A percentile compares a stretch with the other conserved stretches of the same genome.
phyloP scores from a whole-genome alignment of 2,113 vertebrate species.

The Agelaius phoeniceus region DNA sequence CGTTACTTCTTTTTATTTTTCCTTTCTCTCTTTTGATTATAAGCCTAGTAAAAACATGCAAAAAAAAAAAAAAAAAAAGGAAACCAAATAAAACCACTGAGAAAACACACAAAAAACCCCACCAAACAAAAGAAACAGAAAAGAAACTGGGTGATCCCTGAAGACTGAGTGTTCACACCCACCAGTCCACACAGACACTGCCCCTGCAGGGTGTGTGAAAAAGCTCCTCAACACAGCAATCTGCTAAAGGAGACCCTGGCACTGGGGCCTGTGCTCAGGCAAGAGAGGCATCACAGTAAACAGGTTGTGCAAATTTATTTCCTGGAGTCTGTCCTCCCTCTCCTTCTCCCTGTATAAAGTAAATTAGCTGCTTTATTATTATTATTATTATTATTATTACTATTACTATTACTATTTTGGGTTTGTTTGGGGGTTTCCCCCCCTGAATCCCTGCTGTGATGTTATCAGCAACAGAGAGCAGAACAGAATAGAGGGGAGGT shows the following conservation, averaged over 20 bases:
- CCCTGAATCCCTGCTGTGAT: neutral
- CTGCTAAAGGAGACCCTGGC: neutral
- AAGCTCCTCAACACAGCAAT: neutral
- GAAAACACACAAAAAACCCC: neutral
- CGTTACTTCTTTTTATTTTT: neutral
- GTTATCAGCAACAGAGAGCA: neutral
- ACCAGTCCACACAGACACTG: accelerated
- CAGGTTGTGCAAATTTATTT: neutral
- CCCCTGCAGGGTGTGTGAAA: neutral
- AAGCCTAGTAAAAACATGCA: neutral
- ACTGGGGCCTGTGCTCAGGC: neutral
- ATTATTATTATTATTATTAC: too few relatives aligned
- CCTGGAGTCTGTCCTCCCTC: neutral
- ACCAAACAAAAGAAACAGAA: neutral
- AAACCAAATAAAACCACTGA: neutral
- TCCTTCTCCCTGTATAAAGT: neutral
- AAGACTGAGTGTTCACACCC: accelerated
- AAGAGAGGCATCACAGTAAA: neutral
- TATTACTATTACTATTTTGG: neutral
- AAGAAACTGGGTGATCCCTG: neutral
- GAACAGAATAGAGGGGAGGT: neutral
- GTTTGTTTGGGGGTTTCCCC: neutral
- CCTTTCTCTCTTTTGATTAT: neutral
- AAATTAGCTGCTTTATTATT: neutral
- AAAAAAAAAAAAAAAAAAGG: neutral